Base-by-base conservation (phyloP, 2,888 invertebrate species). In the Dryadula phaetusa region DNA sequence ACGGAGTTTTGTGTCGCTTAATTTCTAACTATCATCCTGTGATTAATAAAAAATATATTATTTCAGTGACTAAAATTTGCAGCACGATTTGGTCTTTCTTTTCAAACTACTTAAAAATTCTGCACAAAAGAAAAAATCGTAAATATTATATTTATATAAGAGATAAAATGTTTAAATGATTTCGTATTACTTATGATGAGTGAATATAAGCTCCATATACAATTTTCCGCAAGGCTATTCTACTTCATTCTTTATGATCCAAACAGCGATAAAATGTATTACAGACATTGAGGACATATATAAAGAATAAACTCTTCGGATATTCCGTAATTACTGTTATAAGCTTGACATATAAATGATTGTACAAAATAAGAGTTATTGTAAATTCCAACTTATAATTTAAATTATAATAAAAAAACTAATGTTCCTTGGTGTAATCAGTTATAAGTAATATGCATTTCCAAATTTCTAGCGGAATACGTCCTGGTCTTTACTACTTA, bases 401-500 rank as follows among this genome's bases (percentile, higher is more conserved):
- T 8, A 46, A 3, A 3, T 5, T 32, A 32, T 1, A 32, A 1
- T 32, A 32, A 10, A 46, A 46, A 44, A 7, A 18, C 10, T 46
- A n/a, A n/a, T n/a, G n/a, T n/a, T n/a, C 8, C 8, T 32, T 7
- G 32, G 8, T 32, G 2, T 16, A 49, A 16, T 49, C 7, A 28
- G 12, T 10, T 1, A 28, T 28, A n/a, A 37, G n/a, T 56, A 56
- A 37, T 56, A 14, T 10, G 18, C 37, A 56, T 37, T 22, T 37
- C n/a, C n/a, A 37, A 54, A 37, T 56, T 56, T 56, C 22, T 56
- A 56, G 22, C 37, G 37, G 54, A 56, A 37, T 64, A 64, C 16
- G 56, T 16, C 34, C 44, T 34, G 10, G 37, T 18, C 64, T 25
- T 67, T 34, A 67, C 44, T 67, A 44, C 60, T 53, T 64, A 34